phyloP scores from a whole-genome alignment of 2,888 invertebrate species.

The Hypselothyrea guttata region DNA sequence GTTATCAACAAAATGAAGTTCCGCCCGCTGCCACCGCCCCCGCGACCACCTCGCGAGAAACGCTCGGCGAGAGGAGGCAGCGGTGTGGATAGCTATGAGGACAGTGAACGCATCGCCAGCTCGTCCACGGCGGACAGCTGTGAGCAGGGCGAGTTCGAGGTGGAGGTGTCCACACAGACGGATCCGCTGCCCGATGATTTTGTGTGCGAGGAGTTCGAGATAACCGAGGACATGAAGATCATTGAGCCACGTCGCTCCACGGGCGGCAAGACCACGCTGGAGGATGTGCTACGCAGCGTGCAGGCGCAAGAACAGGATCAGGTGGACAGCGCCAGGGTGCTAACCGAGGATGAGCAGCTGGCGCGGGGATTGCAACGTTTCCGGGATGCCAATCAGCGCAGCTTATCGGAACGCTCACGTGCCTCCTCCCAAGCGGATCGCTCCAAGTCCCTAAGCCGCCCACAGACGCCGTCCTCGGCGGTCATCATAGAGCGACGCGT shows the following conservation, averaged over 20 bases:
- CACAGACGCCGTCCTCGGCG: constrained; percentile 85
- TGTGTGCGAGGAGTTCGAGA: constrained; percentile 85
- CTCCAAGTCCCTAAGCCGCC: constrained; percentile 84
- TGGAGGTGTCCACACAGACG: constrained; percentile 92
- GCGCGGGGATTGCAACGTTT: constrained; percentile 83
- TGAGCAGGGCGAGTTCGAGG: constrained; percentile 79
- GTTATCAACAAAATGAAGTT: constrained; percentile 92
- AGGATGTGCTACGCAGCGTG: constrained; percentile 80
- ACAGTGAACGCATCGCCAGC: constrained; percentile 71
- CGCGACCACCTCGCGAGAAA: constrained; percentile 89
- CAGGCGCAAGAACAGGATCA: constrained; percentile 70
- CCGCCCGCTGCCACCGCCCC: constrained; percentile 92
- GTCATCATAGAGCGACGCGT: constrained; percentile 85
- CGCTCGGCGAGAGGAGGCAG: constrained; percentile 74
- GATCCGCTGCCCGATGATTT: constrained; percentile 92
- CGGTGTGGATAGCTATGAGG: constrained; percentile 75
- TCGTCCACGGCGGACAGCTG: constrained; percentile 78
- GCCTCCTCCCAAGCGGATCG: constrained; percentile 84
- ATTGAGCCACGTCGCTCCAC: constrained; percentile 78
- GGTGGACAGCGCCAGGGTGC: constrained; percentile 68
- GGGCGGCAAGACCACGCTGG: constrained; percentile 78
- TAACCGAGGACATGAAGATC: constrained; percentile 81
- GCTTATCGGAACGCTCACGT: constrained; percentile 84
- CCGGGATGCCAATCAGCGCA: constrained; percentile 84
- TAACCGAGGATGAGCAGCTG: constrained; percentile 84